Evolutionary conservation across 2,797 vertebrate genomes (phyloP).

Genomic region (Hoplostethus mediterraneus): DNA sequence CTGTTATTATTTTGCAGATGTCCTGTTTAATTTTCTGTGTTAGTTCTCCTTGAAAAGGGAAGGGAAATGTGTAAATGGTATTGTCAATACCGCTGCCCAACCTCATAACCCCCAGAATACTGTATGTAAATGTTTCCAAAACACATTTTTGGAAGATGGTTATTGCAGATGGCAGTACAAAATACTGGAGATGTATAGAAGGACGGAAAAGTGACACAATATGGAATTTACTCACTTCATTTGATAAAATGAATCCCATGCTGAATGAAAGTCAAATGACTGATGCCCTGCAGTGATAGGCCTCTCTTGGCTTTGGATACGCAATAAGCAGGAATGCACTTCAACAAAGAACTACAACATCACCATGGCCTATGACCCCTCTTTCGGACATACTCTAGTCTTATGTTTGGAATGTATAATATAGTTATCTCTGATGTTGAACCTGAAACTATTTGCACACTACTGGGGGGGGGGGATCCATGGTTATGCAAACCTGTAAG

Average conservation of each 20-base stretch:
- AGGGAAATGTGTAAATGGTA: slow-evolving; percentile 13
- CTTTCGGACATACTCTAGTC: slow-evolving; percentile 7
- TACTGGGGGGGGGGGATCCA: slow-evolving; percentile 24
- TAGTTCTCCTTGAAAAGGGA: slow-evolving; percentile 52
- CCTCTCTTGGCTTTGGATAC: slow-evolving; percentile 6
- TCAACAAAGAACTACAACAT: not conserved
- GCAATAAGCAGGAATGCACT: not conserved
- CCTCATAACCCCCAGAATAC: slow-evolving; percentile 7
- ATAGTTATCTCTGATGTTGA: slow-evolving; percentile 18
- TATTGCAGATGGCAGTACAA: slow-evolving; percentile 15
- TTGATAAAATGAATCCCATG: slow-evolving; percentile 8
- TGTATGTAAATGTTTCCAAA: slow-evolving; percentile 23
- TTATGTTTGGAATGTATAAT: slow-evolving; percentile 22
- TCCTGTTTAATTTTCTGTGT: slow-evolving; percentile 20
- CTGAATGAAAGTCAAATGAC: slow-evolving; percentile 5
- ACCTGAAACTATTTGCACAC: slow-evolving; percentile 56
- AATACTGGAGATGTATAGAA: not conserved
- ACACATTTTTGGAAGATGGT: slow-evolving; percentile 15
- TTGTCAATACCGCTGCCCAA: not conserved
- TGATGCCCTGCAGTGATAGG: slow-evolving; percentile 2
- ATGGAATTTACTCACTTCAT: slow-evolving; percentile 10
- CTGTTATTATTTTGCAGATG: slow-evolving; percentile 34
- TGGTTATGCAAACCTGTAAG: not conserved
- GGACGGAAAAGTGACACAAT: not conserved
- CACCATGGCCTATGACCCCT: slow-evolving; percentile 6